Conservation (phyloP, 1,140 invertebrate species). For the Drosophila sulfurigaster region DNA sequence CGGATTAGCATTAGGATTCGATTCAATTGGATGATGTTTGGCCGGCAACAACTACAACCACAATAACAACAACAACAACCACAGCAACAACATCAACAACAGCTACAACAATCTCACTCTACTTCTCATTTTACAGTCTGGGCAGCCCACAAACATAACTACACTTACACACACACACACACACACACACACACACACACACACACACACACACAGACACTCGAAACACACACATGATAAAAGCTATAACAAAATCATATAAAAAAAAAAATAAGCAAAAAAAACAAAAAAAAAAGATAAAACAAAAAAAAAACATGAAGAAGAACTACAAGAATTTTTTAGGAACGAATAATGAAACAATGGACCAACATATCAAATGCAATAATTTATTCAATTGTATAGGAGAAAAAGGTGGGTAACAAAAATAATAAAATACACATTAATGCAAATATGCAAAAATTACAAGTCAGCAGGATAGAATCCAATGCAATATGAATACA, state of each 20-base stretch:
- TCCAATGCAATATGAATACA: not conserved
- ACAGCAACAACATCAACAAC: constrained; percentile 19
- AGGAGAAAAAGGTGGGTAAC: constrained; percentile 72
- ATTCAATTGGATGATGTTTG: constrained; percentile 52
- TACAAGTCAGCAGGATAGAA: not conserved
- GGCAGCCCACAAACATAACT: constrained; percentile 4
- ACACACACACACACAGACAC: constrained; percentile 22
- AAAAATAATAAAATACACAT: not conserved
- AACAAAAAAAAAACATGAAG: constrained; percentile 30
- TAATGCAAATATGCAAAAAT: not conserved
- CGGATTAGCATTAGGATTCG: constrained; percentile 46
- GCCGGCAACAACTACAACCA: constrained; percentile 44
- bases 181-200: constrained; percentile 19
- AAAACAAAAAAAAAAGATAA: constrained; percentile 17
- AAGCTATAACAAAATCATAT: constrained; percentile 29
- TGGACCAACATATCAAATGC: constrained; percentile 84
- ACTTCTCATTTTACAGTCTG: constrained; percentile 52
- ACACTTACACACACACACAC: constrained; percentile 21
- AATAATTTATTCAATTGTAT: constrained; percentile 83
- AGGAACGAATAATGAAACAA: constrained; percentile 84
- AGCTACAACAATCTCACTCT: constrained; percentile 36
- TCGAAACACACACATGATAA: constrained; percentile 9
- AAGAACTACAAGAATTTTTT: constrained; percentile 79
- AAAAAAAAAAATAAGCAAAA: constrained; percentile 11
- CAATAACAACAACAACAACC: constrained; percentile 23